Conservation (phyloP, 64 coral and sea anemone genomes). For the Platygyra sinensis region DNA sequence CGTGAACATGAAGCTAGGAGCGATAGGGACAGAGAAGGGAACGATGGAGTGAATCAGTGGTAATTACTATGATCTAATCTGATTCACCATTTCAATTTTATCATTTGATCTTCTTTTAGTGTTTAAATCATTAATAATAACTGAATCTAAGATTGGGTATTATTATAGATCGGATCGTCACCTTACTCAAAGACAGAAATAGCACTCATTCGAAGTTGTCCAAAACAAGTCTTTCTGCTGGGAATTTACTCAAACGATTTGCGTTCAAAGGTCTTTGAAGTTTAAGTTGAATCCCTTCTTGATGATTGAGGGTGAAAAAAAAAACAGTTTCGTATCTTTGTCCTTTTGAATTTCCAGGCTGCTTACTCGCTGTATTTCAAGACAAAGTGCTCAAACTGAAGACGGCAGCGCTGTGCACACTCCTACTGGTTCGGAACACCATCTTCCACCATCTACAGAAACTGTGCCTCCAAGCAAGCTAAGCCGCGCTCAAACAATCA, state of each 20-base stretch:
- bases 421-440: constrained; percentile 38
- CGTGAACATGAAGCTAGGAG: not conserved
- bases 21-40: not conserved
- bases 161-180: not conserved
- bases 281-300: not conserved
- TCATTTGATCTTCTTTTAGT: not conserved
- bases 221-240: not conserved
- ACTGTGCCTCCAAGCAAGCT: constrained; percentile 18
- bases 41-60: constrained; percentile 43
- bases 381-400: constrained; percentile 1
- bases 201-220: not conserved
- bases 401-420: constrained; percentile 16
- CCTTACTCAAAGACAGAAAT: not conserved
- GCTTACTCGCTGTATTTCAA: constrained; percentile 18
- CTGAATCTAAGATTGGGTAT: not conserved
- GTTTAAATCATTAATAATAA: not conserved
- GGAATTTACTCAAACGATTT: not conserved
- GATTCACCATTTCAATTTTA: not conserved
- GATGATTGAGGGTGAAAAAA: not conserved
- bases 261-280: not conserved
- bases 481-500: constrained; percentile 32
- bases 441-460: not conserved
- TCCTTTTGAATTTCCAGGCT: constrained; percentile 10
- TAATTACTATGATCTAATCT: not conserved
- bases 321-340: not conserved